Base-by-base conservation (phyloP, 2,113 vertebrate species). In the Colinus virginianus region DNA sequence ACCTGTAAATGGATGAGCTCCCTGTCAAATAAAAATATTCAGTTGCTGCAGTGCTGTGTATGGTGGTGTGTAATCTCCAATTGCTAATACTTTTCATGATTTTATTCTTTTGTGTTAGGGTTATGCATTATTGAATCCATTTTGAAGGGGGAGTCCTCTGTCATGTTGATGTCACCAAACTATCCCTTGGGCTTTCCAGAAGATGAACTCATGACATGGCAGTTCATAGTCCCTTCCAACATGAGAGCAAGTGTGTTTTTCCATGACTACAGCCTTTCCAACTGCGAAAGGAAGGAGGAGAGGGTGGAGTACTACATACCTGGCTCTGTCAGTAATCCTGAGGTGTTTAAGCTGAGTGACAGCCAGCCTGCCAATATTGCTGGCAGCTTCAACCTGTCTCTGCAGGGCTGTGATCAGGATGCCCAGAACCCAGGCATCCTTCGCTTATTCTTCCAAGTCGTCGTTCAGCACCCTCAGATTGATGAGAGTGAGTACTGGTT, bases 391-490 rank as follows among this genome's bases (percentile, higher is more conserved):
- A 98, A 96, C 76, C 96, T 99, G 96, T 97, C 98, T 59, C 96
- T 99, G 84, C 97, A 95, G 84, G 99, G 98, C 92, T 99, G 99
- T 8, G 95, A 98, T 45, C 98, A 98, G 78, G 98, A 98, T 26
- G 77, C 97, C 71, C 91, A 97, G 80, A 95, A 80, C 11, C 97
- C 97, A 0, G 96, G 97, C 7, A 87, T 96, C 36, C 98, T 98
- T 82, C 90, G 91, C 18, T 94, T 99, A 70, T 97, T 95, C 19
- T 99, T 99, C 93, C 96, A 87, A 4, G 98, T 99, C 1, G 72
- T 98, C 0, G 96, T 99, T 45, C 97, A 97, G 42, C 94, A 89
- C 23, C 97, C 96, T 0, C 96, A 97, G 26, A 90, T 96, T 0
- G 93, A 98, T 62, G 96, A 97, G 93, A 97, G 98, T 98, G 75